These are phyloP conservation scores for Callaeas wilsoni DNA, from an alignment of 2,113 vertebrate genomes.

Conservation along the genomic window DNA sequence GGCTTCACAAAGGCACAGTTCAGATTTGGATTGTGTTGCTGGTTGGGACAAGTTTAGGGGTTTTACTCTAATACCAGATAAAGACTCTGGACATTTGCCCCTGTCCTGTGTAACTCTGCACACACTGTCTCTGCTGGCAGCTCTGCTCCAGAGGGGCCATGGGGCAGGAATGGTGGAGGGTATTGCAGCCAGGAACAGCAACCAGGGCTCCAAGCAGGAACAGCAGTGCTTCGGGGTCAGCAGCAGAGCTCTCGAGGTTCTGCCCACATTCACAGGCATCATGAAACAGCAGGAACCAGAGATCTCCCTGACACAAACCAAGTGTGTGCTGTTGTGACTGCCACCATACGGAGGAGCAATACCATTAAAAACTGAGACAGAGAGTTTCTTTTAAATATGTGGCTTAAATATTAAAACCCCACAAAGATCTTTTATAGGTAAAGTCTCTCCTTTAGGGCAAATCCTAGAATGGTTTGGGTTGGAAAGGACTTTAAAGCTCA, in stretches of 20 bases:
- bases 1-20: neutral
- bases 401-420: neutral
- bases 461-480: neutral
- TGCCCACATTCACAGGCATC: neutral
- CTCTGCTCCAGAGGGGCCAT: neutral
- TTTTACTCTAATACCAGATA: neutral
- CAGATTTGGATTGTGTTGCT: neutral
- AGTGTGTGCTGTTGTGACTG: neutral
- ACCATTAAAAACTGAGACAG: neutral
- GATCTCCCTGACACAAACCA: neutral
- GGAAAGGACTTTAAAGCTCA: neutral
- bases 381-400: neutral
- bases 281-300: neutral
- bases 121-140: neutral
- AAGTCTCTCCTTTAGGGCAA: neutral
- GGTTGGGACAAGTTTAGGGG: neutral
- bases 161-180: neutral
- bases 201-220: neutral
- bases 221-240: neutral
- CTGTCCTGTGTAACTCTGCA: neutral
- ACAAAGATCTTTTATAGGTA: neutral
- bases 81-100: neutral
- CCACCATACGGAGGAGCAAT: neutral
- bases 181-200: neutral
- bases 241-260: neutral